Conservation (phyloP, 2,888 invertebrate genomes). For the Diadegma fenestrale region DNA sequence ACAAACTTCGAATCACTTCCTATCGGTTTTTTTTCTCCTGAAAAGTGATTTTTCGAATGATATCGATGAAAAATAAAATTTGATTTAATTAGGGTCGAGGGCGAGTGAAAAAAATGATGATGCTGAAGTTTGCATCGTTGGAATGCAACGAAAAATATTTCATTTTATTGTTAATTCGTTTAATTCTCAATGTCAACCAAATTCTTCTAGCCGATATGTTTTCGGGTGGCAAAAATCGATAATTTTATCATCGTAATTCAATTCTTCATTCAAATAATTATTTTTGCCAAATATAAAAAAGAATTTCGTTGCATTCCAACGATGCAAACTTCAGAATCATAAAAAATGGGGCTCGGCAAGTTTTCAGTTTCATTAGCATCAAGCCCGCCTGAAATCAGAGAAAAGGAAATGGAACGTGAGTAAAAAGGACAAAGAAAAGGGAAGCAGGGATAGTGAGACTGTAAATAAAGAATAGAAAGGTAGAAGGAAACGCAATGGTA, state of each 20-base stretch:
- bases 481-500: constrained; percentile 26
- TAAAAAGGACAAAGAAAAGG: neutral
- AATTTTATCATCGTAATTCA: too few relatives aligned
- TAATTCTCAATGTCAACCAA: too few relatives aligned
- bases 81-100: neutral
- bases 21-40: neutral
- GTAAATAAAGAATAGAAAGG: constrained; percentile 11
- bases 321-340: too few relatives aligned
- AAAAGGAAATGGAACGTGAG: neutral
- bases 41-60: neutral
- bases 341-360: neutral
- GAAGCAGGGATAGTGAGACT: neutral
- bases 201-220: too few relatives aligned
- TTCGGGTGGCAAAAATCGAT: too few relatives aligned
- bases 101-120: neutral
- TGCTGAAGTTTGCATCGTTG: too few relatives aligned
- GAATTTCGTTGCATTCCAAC: too few relatives aligned
- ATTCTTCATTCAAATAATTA: too few relatives aligned
- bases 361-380: neutral
- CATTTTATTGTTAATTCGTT: too few relatives aligned
- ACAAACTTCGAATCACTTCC: neutral
- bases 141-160: too few relatives aligned
- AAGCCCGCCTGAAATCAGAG: neutral
- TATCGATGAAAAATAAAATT: neutral
- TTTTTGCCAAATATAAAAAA: too few relatives aligned